These are phyloP conservation scores for Australoheros scitulus DNA, from an alignment of 2,113 vertebrate species.

Conservation along the genomic window DNA sequence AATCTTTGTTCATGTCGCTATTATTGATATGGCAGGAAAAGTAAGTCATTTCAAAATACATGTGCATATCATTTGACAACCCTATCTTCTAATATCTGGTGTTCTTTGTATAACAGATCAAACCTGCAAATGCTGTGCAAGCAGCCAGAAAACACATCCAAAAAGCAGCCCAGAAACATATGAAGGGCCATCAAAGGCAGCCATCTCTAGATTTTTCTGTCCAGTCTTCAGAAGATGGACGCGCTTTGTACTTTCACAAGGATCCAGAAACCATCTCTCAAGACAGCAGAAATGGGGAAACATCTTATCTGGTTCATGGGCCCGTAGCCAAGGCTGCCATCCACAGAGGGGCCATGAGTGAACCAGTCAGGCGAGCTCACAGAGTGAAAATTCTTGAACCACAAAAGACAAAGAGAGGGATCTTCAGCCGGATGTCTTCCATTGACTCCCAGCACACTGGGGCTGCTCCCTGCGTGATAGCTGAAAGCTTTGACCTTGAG, in stretches of 20 bases:
- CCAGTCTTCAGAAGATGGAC: conserved; percentile 85
- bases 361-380: conserved; percentile 83
- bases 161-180: conserved; percentile 76
- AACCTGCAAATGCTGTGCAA: conserved; percentile 77
- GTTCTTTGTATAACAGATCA: conserved; percentile 61
- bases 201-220: conserved; percentile 87
- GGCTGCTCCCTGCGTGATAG: conserved; percentile 27
- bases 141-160: conserved; percentile 73
- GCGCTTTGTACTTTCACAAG: conserved; percentile 79
- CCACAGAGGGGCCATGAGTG: conserved; percentile 82
- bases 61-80: background rate
- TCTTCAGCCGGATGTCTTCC: conserved; percentile 85
- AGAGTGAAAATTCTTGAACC: conserved; percentile 82
- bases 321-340: conserved; percentile 66
- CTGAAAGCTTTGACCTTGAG: conserved; percentile 65
- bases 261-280: conserved; percentile 78
- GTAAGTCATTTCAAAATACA: conserved; percentile 73
- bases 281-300: conserved; percentile 73
- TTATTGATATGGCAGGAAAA: conserved; percentile 90
- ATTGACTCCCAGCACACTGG: conserved; percentile 60
- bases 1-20: conserved; percentile 92
- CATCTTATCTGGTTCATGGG: conserved; percentile 43
- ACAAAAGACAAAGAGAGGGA: conserved; percentile 70
- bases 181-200: conserved; percentile 88
- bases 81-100: background rate